These are phyloP conservation scores for Sebastes itinus DNA, from an alignment of 2,797 vertebrate species.

Conservation along the genomic window DNA sequence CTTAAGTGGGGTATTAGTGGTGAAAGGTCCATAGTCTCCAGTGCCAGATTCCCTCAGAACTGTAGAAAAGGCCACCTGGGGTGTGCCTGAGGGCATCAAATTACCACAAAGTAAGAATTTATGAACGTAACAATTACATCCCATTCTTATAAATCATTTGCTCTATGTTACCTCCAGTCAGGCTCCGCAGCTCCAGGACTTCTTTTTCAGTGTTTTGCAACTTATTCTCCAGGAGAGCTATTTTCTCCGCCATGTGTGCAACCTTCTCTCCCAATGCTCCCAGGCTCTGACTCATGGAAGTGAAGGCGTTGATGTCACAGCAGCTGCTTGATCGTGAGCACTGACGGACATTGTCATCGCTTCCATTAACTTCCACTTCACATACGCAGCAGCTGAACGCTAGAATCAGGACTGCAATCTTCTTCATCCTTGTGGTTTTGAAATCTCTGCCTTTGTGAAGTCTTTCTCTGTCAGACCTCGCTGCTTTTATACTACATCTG, in stretches of 20 bases:
- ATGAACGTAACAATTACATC: not conserved
- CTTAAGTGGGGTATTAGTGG: constrained; percentile 19
- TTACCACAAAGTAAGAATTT: not conserved
- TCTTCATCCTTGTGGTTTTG: constrained; percentile 34
- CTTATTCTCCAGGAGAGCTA: constrained; percentile 38
- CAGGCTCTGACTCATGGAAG: constrained; percentile 6
- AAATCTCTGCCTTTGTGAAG: not conserved
- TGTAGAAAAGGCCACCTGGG: constrained; percentile 59
- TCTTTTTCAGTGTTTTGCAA: constrained; percentile 37
- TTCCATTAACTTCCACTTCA: not conserved
- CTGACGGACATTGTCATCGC: not conserved
- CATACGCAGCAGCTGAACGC: constrained; percentile 1
- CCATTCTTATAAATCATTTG: not conserved
- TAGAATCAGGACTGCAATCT: constrained; percentile 16
- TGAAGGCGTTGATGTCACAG: not conserved
- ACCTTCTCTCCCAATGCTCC: constrained; percentile 40
- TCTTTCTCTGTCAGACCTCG: not conserved
- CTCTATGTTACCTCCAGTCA: constrained; percentile 32
- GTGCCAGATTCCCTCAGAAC: constrained; percentile 35
- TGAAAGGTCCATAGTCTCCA: constrained; percentile 55
- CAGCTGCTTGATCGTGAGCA: not conserved
- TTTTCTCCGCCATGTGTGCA: constrained; percentile 31
- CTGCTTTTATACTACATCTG: not conserved
- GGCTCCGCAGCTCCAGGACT: constrained; percentile 42
- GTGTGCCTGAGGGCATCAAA: constrained; percentile 6